Percentiles rank a stretch among this genome's conserved stretches.
Evolutionary conservation across 2,113 vertebrate genomes (phyloP).

Genomic region (Microtus ochrogaster): DNA sequence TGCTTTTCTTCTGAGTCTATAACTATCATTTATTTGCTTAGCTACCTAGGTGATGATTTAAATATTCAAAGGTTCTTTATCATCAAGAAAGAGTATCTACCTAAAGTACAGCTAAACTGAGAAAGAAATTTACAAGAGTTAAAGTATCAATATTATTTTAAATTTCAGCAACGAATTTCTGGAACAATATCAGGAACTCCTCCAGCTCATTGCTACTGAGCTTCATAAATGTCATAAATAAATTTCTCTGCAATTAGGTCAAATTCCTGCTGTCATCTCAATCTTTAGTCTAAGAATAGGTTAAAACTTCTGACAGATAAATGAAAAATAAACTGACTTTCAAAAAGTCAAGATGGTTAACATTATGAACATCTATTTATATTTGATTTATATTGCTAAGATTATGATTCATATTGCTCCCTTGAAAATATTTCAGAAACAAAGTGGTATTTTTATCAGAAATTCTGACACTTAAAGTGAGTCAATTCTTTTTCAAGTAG

Average conservation of each 20-base stretch:
- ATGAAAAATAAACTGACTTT: slow-evolving; percentile 19
- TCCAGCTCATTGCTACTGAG: not conserved
- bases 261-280: slow-evolving; percentile 32
- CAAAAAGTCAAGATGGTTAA: not conserved
- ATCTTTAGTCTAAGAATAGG: slow-evolving; percentile 37
- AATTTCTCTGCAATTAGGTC: slow-evolving; percentile 16
- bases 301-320: slow-evolving; percentile 23
- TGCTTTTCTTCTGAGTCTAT: not conserved
- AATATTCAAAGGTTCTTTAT: slow-evolving; percentile 10
- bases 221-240: slow-evolving; percentile 34
- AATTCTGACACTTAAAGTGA: not conserved
- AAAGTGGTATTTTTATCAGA: not conserved
- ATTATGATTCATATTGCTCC: not conserved
- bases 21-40: not conserved
- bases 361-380: slow-evolving; percentile 16
- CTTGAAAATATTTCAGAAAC: not conserved
- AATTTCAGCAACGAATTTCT: not conserved
- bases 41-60: not conserved
- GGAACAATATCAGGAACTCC: slow-evolving; percentile 12
- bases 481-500: not conserved
- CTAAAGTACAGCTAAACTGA: not conserved
- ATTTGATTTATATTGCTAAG: slow-evolving; percentile 6
- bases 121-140: not conserved
- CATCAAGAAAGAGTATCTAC: not conserved
- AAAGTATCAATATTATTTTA: not conserved